Evolutionary conservation across 2,113 vertebrate genomes (phyloP).

Genomic region (Lamprologus callipterus): DNA sequence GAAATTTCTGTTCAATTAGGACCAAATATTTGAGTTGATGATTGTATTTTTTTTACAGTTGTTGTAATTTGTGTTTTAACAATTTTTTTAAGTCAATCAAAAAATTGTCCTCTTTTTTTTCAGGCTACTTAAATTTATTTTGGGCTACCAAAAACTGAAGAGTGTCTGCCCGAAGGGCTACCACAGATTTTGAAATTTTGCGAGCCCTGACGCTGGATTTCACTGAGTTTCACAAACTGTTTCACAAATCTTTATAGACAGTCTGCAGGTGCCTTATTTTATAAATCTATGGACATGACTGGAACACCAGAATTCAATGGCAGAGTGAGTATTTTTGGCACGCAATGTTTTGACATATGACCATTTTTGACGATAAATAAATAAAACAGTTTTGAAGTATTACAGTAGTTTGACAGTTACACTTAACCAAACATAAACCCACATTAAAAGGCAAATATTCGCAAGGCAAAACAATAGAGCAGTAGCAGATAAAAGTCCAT

Average conservation of each 20-base stretch:
- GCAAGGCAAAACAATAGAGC: not conserved
- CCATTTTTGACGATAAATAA: not conserved
- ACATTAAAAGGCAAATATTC: too few species aligned
- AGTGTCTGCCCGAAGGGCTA: fast-evolving
- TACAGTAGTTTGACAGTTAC: not conserved
- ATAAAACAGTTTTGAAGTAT: not conserved
- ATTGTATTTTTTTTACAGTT: too few species aligned
- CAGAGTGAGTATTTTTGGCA: not conserved
- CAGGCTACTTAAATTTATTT: not conserved
- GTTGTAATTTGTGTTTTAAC: not conserved
- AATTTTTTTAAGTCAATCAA: not conserved
- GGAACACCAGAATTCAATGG: not conserved
- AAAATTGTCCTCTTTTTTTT: not conserved
- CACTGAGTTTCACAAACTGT: fast-evolving
- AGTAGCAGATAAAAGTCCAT: not conserved
- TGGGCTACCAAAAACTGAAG: not conserved
- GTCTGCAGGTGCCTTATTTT: not conserved
- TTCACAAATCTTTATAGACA: not conserved
- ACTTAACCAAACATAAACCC: not conserved
- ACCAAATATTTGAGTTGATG: too few species aligned
- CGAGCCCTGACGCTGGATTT: fast-evolving
- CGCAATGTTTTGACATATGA: not conserved
- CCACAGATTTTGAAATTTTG: not conserved
- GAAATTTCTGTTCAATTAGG: too few species aligned
- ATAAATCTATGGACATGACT: not conserved